A percentile compares a stretch with the other conserved stretches of the same genome.
Evolutionary conservation across 2,797 vertebrate species (phyloP).

Genomic region (Poeciliopsis gracilis): DNA sequence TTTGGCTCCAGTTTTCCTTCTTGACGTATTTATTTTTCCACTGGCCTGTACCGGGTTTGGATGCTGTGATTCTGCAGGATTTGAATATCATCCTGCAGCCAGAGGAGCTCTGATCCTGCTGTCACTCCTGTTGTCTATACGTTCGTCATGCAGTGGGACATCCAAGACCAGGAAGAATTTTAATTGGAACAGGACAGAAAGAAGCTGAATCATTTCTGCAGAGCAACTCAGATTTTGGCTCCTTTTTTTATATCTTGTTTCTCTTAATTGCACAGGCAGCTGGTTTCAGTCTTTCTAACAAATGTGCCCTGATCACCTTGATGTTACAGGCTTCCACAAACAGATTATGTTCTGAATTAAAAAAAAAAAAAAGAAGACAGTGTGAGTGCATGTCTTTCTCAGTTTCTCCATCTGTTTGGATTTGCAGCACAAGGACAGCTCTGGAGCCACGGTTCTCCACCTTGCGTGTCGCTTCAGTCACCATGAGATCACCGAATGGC

Average conservation of each 20-base stretch:
- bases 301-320: not conserved
- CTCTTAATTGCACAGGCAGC: not conserved
- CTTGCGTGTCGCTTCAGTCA: slow-evolving; percentile 95
- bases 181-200: not conserved
- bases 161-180: not conserved
- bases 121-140: not conserved
- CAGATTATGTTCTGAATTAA: not conserved
- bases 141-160: not conserved
- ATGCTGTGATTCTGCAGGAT: not conserved
- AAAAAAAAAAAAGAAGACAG: not conserved
- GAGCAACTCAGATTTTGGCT: not conserved
- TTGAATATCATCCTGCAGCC: not conserved
- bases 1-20: not conserved
- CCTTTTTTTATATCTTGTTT: not conserved
- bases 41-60: not conserved
- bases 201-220: not conserved
- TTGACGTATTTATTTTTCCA: not conserved
- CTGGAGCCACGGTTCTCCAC: slow-evolving; percentile 94
- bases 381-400: not conserved
- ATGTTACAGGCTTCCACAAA: not conserved
- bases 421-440: slow-evolving; percentile 90
- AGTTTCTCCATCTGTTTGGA: slow-evolving; percentile 22
- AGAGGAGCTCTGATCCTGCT: not conserved
- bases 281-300: not conserved
- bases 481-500: slow-evolving; percentile 91